phyloP scores from a whole-genome alignment of 2,113 vertebrate genomes.

The Papio anubis region DNA sequence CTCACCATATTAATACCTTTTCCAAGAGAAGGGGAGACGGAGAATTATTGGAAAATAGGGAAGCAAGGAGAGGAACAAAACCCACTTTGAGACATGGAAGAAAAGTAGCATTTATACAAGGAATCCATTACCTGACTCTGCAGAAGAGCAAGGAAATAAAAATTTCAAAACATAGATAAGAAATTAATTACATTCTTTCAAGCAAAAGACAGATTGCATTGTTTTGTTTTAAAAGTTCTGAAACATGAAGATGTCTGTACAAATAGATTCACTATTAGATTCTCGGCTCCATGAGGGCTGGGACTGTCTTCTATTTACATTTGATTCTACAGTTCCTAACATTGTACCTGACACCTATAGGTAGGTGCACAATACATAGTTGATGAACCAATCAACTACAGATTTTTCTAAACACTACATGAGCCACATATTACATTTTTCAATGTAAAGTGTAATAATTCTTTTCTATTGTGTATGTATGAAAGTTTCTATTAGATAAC shows the following conservation, averaged over 20 bases:
- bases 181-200: not conserved
- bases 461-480: not conserved
- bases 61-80: not conserved
- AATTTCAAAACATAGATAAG: not conserved
- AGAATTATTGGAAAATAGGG: not conserved
- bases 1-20: not conserved
- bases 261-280: not conserved
- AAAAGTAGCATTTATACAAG: not conserved
- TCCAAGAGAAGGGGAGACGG: not conserved
- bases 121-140: not conserved
- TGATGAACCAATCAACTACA: not conserved
- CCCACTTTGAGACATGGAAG: not conserved
- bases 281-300: not conserved
- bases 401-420: conserved; percentile 52
- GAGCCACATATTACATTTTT: not conserved
- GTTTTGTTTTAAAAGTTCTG: not conserved
- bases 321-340: not conserved
- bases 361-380: not conserved
- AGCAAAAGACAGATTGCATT: not conserved
- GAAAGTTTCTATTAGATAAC: conserved; percentile 48
- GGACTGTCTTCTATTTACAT: not conserved
- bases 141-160: not conserved
- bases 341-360: not conserved
- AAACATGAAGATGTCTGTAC: conserved; percentile 31
- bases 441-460: not conserved